A percentile compares a stretch with the other conserved stretches of the same genome.
These are phyloP conservation scores for Engystomops pustulosus DNA, from an alignment of 2,113 vertebrate species.

Conservation along the genomic window DNA sequence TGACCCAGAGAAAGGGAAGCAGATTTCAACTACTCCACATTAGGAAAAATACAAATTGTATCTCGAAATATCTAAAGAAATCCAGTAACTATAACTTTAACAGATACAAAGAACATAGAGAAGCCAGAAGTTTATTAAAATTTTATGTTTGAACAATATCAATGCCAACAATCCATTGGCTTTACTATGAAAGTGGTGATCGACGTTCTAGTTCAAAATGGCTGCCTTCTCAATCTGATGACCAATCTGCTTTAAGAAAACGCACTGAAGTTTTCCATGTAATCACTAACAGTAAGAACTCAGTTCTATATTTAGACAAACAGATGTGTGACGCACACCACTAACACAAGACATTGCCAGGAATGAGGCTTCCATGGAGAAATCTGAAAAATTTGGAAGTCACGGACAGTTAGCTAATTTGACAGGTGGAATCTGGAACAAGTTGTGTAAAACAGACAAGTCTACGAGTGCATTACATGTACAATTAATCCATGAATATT, in stretches of 20 bases:
- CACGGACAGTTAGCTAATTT: neutral
- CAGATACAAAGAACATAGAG: neutral
- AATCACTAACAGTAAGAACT: neutral
- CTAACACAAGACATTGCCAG: neutral
- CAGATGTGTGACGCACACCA: neutral
- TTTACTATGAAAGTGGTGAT: neutral
- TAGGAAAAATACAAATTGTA: too few species aligned
- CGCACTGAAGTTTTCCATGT: neutral
- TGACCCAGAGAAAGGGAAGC: too few species aligned
- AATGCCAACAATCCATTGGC: neutral
- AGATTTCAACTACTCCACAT: too few species aligned
- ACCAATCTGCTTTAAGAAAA: neutral
- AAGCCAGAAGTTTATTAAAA: neutral
- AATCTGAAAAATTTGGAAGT: neutral
- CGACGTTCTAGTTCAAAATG: neutral
- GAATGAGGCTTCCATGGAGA: neutral
- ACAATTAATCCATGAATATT: neutral
- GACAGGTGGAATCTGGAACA: neutral
- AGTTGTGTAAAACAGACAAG: neutral
- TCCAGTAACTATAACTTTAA: too few species aligned
- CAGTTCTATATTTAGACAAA: neutral
- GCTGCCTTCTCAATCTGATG: neutral
- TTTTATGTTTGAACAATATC: neutral
- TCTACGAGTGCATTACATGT: neutral
- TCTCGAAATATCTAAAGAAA: too few species aligned